phyloP scores from a whole-genome alignment of 2,888 invertebrate species.

The Ophion slaviceki region DNA sequence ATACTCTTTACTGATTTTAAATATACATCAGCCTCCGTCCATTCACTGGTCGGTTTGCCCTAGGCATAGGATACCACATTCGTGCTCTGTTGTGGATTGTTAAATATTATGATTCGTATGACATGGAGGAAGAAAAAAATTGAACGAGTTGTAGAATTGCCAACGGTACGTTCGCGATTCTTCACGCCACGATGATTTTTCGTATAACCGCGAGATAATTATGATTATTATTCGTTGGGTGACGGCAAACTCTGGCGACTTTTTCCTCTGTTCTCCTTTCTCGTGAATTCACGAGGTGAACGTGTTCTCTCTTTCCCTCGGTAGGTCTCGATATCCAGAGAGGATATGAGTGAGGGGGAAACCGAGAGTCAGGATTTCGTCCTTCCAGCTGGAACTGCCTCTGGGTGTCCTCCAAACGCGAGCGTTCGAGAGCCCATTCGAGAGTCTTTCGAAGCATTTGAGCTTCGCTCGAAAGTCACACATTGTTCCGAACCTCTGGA shows the following conservation, averaged over 20 bases:
- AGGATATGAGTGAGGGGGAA: conserved; percentile 5
- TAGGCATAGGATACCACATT: no score
- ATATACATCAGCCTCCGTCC: no score
- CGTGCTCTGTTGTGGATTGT: background rate
- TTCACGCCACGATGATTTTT: conserved; percentile 52
- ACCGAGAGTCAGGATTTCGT: conserved; percentile 50
- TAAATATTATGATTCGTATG: background rate
- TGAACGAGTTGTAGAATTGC: conserved; percentile 21
- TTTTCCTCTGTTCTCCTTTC: conserved; percentile 33
- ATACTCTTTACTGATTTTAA: no score
- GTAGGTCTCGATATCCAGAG: conserved; percentile 22
- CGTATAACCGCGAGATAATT: conserved; percentile 21
- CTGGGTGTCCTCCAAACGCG: conserved; percentile 37
- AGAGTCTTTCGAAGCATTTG: conserved; percentile 43
- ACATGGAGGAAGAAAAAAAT: conserved; percentile 5
- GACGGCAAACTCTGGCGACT: conserved; percentile 32
- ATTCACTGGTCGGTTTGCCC: no score
- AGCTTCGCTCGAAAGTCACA: conserved; percentile 8
- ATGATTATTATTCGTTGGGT: conserved; percentile 41
- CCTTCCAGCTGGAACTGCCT: conserved; percentile 37
- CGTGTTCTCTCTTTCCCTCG: conserved; percentile 35
- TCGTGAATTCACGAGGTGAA: conserved; percentile 59
- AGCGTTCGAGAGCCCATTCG: background rate
- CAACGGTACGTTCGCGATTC: conserved; percentile 28
- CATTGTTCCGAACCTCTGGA: conserved; percentile 28